These are phyloP conservation scores for Hyperopisus bebe DNA, from an alignment of 2,113 vertebrate species.

Conservation along the genomic window DNA sequence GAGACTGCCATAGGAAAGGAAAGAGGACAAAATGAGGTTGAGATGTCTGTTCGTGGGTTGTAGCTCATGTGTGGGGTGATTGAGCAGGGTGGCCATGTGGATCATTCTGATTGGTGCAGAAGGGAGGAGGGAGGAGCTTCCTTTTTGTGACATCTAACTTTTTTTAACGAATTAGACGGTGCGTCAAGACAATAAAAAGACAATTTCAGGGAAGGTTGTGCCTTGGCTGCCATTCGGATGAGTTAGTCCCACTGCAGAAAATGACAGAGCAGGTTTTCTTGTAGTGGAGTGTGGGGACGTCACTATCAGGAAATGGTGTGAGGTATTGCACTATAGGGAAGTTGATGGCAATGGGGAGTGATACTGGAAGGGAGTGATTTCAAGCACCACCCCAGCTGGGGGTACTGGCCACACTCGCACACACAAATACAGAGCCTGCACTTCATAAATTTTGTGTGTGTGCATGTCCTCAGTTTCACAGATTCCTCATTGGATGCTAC, in stretches of 20 bases:
- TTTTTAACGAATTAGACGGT: background rate
- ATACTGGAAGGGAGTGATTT: background rate
- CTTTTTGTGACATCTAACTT: background rate
- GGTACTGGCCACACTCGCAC: background rate
- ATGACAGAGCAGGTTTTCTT: background rate
- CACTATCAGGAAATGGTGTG: background rate
- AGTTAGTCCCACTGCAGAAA: background rate
- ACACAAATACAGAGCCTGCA: background rate
- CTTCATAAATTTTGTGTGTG: background rate
- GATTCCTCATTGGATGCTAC: background rate
- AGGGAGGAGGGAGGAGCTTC: background rate
- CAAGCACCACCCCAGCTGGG: background rate
- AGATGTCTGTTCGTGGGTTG: background rate
- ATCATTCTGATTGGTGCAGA: background rate
- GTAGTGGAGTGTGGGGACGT: background rate
- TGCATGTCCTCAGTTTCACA: background rate
- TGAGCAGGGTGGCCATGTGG: background rate
- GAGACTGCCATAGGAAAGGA: background rate
- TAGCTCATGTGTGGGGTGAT: background rate
- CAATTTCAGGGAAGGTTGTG: conserved; percentile 28
- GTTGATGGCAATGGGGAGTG: background rate
- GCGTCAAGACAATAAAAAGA: background rate
- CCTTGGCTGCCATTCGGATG: conserved; percentile 14
- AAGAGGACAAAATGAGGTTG: background rate
- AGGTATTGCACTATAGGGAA: background rate